Percentiles rank a stretch among this genome's conserved stretches.
These are phyloP conservation scores for Festucalex cinctus DNA, from an alignment of 2,113 vertebrate species.

Conservation along the genomic window DNA sequence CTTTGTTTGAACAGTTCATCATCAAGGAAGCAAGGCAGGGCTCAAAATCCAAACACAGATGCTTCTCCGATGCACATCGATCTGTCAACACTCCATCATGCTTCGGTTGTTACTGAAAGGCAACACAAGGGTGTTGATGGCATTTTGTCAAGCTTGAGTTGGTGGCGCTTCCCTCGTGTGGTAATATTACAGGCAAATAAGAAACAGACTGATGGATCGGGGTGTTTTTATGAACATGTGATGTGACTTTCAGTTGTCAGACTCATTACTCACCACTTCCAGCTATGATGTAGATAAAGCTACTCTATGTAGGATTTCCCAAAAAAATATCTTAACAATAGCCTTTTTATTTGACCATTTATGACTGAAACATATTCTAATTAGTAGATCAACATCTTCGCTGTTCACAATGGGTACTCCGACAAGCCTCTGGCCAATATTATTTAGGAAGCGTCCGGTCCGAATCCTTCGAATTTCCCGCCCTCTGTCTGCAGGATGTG, in stretches of 20 bases:
- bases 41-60: conserved; percentile 35
- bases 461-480: too few relatives aligned
- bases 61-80: neutral
- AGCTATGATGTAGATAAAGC: too few relatives aligned
- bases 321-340: too few relatives aligned
- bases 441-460: too few relatives aligned
- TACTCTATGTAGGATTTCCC: too few relatives aligned
- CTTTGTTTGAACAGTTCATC: neutral
- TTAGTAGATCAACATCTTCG: too few relatives aligned
- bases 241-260: neutral
- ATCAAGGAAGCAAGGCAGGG: conserved; percentile 14
- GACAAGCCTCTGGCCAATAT: too few relatives aligned
- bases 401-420: too few relatives aligned
- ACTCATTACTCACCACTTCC: too few relatives aligned
- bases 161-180: neutral
- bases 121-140: neutral
- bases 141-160: conserved; percentile 8
- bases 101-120: conserved; percentile 21
- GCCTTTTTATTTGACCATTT: too few relatives aligned
- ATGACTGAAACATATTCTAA: too few relatives aligned
- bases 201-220: conserved; percentile 14
- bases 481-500: too few relatives aligned
- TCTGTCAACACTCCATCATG: conserved; percentile 4
- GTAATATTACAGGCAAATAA: conserved; percentile 9
- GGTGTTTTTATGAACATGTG: neutral